phyloP scores from a whole-genome alignment of 1,140 invertebrate species.

The Aculops lycopersici region DNA sequence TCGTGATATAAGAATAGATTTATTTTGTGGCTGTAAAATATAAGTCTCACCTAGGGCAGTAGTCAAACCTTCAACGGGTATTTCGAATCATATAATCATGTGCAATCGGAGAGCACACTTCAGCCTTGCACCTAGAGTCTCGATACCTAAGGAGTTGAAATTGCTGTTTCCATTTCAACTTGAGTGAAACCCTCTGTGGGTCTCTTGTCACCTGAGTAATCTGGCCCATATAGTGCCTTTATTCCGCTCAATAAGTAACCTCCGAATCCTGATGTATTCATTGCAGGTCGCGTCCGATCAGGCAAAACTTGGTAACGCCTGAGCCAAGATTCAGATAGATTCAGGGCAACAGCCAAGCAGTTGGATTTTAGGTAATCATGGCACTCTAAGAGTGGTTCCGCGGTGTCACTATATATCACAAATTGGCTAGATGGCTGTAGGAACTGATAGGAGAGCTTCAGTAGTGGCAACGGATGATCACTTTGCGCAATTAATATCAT shows the following conservation, averaged over 20 bases:
- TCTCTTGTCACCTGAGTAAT: too few species aligned
- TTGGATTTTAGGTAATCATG: conserved; percentile 4
- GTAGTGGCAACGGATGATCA: conserved; percentile 36
- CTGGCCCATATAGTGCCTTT: too few species aligned
- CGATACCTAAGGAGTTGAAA: too few species aligned
- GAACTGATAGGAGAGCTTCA: conserved; percentile 34
- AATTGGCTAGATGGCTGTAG: conserved; percentile 41
- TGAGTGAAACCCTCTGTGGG: too few species aligned
- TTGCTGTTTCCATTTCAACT: too few species aligned
- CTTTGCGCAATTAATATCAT: conserved; percentile 45
- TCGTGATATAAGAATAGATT: too few species aligned
- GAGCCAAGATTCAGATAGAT: conserved; percentile 49
- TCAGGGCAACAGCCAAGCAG: conserved; percentile 32
- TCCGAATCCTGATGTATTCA: conserved; percentile 34
- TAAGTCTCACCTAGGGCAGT: too few species aligned
- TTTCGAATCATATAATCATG: too few species aligned
- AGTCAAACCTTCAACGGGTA: too few species aligned
- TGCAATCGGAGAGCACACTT: too few species aligned
- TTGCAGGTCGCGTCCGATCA: conserved; percentile 45
- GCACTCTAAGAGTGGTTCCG: conserved; percentile 22
- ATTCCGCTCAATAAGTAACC: conserved; percentile 39
- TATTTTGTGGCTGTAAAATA: too few species aligned
- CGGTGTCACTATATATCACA: conserved; percentile 39
- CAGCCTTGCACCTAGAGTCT: too few species aligned
- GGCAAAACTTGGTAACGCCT: conserved; percentile 56